A percentile compares a stretch with the other conserved stretches of the same genome.
Conservation (phyloP, 2,113 vertebrate species). For the Tetrao urogallus region DNA sequence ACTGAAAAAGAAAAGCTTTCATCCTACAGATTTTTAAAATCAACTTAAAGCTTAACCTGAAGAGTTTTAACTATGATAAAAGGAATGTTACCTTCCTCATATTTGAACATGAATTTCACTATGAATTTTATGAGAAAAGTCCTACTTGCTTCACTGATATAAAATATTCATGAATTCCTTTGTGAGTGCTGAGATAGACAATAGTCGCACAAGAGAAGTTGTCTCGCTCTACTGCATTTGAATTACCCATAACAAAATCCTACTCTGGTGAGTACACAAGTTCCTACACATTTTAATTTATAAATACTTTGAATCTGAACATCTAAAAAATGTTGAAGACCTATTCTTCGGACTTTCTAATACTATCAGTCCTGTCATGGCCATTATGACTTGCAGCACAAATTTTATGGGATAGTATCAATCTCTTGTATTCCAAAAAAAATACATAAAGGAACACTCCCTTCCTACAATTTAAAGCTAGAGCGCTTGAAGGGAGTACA, state of each 20-base stretch:
- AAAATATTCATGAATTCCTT: not conserved
- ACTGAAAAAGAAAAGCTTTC: constrained; percentile 29
- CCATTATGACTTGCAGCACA: not conserved
- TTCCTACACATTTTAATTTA: not conserved
- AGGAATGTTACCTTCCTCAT: not conserved
- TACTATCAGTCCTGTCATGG: not conserved
- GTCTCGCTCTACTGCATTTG: not conserved
- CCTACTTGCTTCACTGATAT: not conserved
- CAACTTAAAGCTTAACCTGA: not conserved
- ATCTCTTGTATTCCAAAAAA: constrained; percentile 4
- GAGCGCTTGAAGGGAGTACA: not conserved
- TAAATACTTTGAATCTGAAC: not conserved
- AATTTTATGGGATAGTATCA: not conserved
- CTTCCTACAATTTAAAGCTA: constrained; percentile 3
- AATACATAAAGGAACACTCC: not conserved
- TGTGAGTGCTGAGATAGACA: not conserved
- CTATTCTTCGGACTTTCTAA: not conserved
- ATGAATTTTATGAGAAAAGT: not conserved
- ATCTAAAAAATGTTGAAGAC: not conserved
- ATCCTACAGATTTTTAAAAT: constrained; percentile 32
- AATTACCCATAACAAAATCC: not conserved
- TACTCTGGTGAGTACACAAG: not conserved
- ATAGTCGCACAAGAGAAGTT: not conserved
- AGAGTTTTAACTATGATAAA: constrained; percentile 42
- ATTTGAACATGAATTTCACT: not conserved